phyloP scores from a whole-genome alignment of 2,113 vertebrate genomes.

The Sebastes fasciatus region DNA sequence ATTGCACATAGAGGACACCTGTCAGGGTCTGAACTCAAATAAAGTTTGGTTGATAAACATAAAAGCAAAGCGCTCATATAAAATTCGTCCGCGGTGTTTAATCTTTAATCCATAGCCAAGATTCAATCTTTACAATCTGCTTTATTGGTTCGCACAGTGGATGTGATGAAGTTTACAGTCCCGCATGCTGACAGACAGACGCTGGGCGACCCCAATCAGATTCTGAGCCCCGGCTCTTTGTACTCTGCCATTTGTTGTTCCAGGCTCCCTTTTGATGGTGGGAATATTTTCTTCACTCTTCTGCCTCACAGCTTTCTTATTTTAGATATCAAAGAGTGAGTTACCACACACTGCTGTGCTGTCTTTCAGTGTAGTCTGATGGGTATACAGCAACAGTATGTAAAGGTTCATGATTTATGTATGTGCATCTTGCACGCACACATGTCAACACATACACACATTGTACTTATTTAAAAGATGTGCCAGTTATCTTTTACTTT shows the following conservation, averaged over 20 bases:
- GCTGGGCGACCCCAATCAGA: conserved; percentile 63
- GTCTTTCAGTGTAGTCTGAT: not conserved
- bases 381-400: not conserved
- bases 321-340: conserved; percentile 64
- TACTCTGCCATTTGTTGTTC: conserved; percentile 54
- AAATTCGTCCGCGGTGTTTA: conserved; percentile 53
- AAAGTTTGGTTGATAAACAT: conserved; percentile 38
- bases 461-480: not conserved
- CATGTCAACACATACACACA: not conserved
- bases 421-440: not conserved
- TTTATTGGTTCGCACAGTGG: conserved; percentile 56
- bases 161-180: conserved; percentile 65
- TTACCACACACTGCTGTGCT: not conserved
- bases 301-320: conserved; percentile 64
- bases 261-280: conserved; percentile 61
- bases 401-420: not conserved
- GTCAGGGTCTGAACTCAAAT: conserved; percentile 43
- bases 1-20: conserved; percentile 42
- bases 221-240: conserved; percentile 29
- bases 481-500: not conserved
- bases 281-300: conserved; percentile 58
- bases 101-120: conserved; percentile 57
- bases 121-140: conserved; percentile 65
- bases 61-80: conserved; percentile 62
- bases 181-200: conserved; percentile 34